Evolutionary conservation across 2,113 vertebrate genomes (phyloP), one percentile per base, ranked within the genome.

Genomic region (Mus pahari): DNA sequence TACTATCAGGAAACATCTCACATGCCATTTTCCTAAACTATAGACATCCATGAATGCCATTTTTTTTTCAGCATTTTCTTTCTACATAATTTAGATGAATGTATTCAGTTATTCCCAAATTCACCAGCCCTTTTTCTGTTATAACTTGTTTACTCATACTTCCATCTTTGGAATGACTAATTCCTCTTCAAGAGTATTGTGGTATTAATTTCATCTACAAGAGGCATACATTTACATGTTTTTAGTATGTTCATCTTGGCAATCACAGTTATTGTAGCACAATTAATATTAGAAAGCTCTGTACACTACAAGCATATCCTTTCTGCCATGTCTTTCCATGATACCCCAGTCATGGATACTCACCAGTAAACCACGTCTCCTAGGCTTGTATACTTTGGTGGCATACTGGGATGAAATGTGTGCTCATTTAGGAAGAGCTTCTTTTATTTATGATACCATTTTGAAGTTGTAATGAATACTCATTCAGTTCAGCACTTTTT

Each of bases 351-450:
- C 48, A 36, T 28, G 31, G 24, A 20, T 5, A 95, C 66, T 10
- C 60, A 42, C 10, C 13, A 66, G 60, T 28, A 31, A 26, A 83
- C 31, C 83, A 73, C 78, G 82, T 86, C n/a, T 75, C 26, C 9
- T 11, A 10, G 5, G 4, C 3, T 75, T 53, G 4, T 17, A 10
- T 42, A 2, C n/a, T 1, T 14, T 26, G 6, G 3, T 11, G 26
- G 58, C 45, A n/a, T 16, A 50, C 4, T 58, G 22, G 6, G 22
- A 60, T 16, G 7, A 16, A 53, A 86, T 83, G 24, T 50, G 0
- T 16, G 42, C 1, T 48, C 8, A 16, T 75, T 92, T 39, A 71
- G 13, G 13, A 68, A 77, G 5, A 55, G 20, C 11, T 42, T 12
- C 68, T 7, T 16, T 58, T 60, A 39, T 39, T 81, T n/a, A 81